Evolutionary conservation across 1,140 invertebrate species (phyloP).

Genomic region (Cotesia vestalis): DNA sequence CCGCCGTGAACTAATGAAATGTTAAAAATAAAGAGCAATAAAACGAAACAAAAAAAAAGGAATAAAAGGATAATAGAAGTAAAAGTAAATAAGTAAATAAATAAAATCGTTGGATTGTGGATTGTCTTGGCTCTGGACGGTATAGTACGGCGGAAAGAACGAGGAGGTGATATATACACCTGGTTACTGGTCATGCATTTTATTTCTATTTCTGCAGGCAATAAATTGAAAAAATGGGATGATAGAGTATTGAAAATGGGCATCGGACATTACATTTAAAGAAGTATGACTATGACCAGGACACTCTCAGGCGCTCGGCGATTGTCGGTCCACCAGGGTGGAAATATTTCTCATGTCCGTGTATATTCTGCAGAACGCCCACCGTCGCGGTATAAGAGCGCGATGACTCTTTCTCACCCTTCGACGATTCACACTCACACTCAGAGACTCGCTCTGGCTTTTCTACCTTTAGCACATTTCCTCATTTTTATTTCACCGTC

Average conservation of each 20-base stretch:
- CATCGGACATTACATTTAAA: constrained; percentile 10
- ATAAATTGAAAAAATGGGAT: constrained; percentile 10
- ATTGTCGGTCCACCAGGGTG: constrained; percentile 10
- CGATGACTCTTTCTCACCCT: constrained; percentile 30
- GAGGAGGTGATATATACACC: too few species aligned
- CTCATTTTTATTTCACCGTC: constrained; percentile 34
- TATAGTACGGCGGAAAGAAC: constrained; percentile 5
- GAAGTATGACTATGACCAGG: constrained; percentile 7
- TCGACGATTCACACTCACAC: constrained; percentile 3
- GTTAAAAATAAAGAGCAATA: constrained; percentile 1
- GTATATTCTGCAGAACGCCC: constrained; percentile 23
- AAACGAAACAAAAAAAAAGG: constrained; percentile 11
- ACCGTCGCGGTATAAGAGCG: constrained; percentile 36
- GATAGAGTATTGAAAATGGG: constrained; percentile 15
- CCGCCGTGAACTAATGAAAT: constrained; percentile 40
- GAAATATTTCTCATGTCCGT: constrained; percentile 38
- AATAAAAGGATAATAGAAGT: constrained; percentile 13
- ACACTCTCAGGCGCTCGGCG: background rate
- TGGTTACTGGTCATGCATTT: constrained; percentile 10
- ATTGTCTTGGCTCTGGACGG: constrained; percentile 7
- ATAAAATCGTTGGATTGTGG: constrained; percentile 30
- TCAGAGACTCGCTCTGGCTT: too few species aligned
- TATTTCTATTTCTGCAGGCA: background rate
- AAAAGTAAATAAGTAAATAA: constrained; percentile 14
- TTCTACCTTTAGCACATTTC: constrained; percentile 7